phyloP scores from a whole-genome alignment of 2,113 vertebrate species.

The Heterotis niloticus region DNA sequence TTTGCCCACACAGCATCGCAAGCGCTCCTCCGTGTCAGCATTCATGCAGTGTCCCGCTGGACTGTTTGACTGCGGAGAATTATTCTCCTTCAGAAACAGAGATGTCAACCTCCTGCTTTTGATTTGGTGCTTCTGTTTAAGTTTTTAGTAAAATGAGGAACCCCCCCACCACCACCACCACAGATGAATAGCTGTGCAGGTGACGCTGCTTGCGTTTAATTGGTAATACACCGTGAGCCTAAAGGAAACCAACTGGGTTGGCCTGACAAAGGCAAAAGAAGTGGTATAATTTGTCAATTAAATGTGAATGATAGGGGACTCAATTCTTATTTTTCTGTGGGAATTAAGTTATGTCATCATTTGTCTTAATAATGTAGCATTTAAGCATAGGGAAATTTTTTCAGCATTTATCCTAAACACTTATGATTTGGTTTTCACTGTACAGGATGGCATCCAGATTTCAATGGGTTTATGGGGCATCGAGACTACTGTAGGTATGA shows the following conservation, averaged over 20 bases:
- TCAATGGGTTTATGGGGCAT: too few species aligned
- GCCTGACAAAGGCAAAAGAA: background rate
- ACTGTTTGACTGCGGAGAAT: background rate
- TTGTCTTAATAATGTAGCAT: conserved; percentile 3
- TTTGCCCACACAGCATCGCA: background rate
- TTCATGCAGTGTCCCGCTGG: background rate
- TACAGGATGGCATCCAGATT: too few species aligned
- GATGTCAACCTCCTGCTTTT: background rate
- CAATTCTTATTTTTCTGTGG: background rate
- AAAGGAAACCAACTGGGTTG: background rate
- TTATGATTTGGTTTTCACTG: too few species aligned
- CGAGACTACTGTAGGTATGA: too few species aligned
- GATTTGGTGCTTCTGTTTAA: background rate
- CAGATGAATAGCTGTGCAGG: background rate
- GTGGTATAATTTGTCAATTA: background rate
- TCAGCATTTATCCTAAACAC: too few species aligned
- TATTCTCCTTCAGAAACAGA: background rate
- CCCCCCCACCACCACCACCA: background rate
- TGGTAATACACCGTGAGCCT: background rate
- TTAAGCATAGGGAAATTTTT: background rate
- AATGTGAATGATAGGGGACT: background rate
- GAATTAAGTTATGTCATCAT: conserved; percentile 3
- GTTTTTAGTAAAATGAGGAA: background rate
- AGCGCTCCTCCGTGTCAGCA: background rate
- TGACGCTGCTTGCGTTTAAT: background rate